Percentiles rank a stretch among this genome's conserved stretches.
phyloP scores from a whole-genome alignment of 37 sponge, comb jelly and placozoan genomes.

The Theonella swinhoei region DNA sequence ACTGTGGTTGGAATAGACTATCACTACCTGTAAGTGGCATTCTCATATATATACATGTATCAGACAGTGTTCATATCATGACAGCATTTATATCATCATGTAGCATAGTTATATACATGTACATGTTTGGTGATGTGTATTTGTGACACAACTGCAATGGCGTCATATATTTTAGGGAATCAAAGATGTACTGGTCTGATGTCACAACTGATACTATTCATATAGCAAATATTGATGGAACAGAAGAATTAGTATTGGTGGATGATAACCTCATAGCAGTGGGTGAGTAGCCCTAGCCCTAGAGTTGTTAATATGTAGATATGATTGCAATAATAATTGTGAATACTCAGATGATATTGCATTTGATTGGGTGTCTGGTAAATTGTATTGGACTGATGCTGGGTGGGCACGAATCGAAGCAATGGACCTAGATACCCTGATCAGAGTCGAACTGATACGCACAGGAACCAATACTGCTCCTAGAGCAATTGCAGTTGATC shows the following conservation, averaged over 20 bases:
- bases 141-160: not conserved
- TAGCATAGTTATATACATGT: too few relatives aligned
- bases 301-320: too few relatives aligned
- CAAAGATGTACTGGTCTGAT: not conserved
- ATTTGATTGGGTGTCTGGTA: constrained; percentile 26
- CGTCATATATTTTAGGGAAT: too few relatives aligned
- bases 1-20: not conserved
- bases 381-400: constrained; percentile 34
- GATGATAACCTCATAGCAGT: not conserved
- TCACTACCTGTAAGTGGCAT: not conserved
- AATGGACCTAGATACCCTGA: not conserved
- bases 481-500: constrained; percentile 46
- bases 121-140: too few relatives aligned
- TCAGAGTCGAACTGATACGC: not conserved
- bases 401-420: not conserved
- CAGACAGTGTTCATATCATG: too few relatives aligned
- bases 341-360: constrained; percentile 11
- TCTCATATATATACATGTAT: too few relatives aligned
- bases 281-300: too few relatives aligned
- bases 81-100: too few relatives aligned
- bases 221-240: constrained; percentile 27
- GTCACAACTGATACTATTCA: not conserved
- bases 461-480: constrained; percentile 7
- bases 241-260: not conserved
- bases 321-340: too few relatives aligned